phyloP scores from a whole-genome alignment of 2,797 vertebrate genomes.

The Pterois miles region DNA sequence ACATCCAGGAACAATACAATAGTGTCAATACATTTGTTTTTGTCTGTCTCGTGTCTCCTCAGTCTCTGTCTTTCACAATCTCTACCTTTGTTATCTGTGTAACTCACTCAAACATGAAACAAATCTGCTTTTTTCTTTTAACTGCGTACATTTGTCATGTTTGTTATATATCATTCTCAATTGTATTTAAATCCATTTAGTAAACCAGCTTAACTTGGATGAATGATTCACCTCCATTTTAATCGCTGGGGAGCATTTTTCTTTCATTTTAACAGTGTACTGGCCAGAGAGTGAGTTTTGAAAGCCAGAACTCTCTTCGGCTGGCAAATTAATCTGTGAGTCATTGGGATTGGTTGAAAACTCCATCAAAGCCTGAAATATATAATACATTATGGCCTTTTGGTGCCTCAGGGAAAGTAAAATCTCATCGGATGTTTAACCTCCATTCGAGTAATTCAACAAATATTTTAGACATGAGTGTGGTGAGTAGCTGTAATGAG shows the following conservation, averaged over 20 bases:
- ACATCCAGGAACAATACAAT: too few species aligned
- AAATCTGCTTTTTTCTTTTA: too few species aligned
- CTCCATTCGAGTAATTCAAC: slow-evolving; percentile 24
- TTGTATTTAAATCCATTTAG: too few species aligned
- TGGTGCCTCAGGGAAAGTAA: slow-evolving; percentile 8
- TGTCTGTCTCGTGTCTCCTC: too few species aligned
- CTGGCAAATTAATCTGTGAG: slow-evolving; percentile 34
- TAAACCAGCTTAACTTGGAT: too few species aligned
- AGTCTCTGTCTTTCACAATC: too few species aligned
- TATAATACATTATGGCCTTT: not conserved
- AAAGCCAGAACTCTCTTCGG: slow-evolving; percentile 8
- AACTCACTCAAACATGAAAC: too few species aligned
- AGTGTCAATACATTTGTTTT: too few species aligned
- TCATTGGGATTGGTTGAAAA: slow-evolving; percentile 40
- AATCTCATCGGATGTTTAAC: slow-evolving; percentile 28
- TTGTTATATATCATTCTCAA: too few species aligned
- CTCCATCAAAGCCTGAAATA: slow-evolving; percentile 2
- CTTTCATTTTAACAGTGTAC: not conserved
- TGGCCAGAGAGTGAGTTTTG: slow-evolving; percentile 6
- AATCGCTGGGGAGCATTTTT: not conserved
- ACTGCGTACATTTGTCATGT: too few species aligned
- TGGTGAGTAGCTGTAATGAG: not conserved
- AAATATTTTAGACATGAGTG: slow-evolving; percentile 24
- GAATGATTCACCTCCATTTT: too few species aligned
- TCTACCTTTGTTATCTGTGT: too few species aligned